phyloP scores from a whole-genome alignment of 2,113 vertebrate species.

The Elephantulus edwardii region DNA sequence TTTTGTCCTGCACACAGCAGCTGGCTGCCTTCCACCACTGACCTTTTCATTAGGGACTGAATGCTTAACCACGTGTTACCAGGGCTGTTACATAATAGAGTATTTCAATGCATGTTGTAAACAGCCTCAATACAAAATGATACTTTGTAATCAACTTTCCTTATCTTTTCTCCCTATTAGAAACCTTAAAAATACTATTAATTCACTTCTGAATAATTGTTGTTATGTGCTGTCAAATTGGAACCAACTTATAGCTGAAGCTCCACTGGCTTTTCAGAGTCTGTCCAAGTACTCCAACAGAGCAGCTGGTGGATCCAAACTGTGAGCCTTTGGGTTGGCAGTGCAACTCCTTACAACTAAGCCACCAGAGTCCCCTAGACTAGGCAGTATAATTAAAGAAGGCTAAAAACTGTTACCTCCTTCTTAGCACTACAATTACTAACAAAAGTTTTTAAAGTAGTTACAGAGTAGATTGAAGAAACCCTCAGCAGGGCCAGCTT shows the following conservation, averaged over 20 bases:
- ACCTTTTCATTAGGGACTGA: background rate
- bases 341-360: no score
- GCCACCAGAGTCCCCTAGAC: no score
- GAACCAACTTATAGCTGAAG: no score
- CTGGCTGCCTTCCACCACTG: background rate
- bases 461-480: background rate
- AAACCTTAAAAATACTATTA: background rate
- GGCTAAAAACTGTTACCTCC: background rate
- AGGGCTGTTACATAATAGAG: background rate
- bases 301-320: no score
- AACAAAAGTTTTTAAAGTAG: background rate
- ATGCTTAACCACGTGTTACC: background rate
- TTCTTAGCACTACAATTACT: background rate
- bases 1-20: background rate
- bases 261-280: no score
- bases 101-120: rapidly evolving
- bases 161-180: background rate
- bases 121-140: background rate
- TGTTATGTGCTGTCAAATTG: no score
- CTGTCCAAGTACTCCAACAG: no score
- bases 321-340: no score
- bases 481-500: background rate
- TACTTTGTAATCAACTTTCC: background rate
- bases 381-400: background rate
- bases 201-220: background rate